Percentiles rank a stretch among this genome's conserved stretches.
phyloP scores from a whole-genome alignment of 2,888 invertebrate genomes.

The Beris chalybata region DNA sequence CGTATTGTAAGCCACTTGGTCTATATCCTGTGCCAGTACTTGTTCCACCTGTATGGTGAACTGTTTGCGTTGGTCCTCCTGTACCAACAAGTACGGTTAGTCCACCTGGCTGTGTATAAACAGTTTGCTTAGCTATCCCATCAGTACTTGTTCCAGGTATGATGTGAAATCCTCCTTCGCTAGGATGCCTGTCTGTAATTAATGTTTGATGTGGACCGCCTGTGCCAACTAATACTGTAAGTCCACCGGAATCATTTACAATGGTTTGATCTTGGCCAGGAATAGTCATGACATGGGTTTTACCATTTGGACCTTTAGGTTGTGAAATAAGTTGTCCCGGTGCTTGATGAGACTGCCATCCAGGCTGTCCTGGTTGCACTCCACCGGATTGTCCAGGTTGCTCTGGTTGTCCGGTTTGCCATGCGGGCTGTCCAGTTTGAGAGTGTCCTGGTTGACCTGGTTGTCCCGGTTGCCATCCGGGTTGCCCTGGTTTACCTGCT shows the following conservation, averaged over 20 bases:
- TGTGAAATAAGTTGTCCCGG: neutral
- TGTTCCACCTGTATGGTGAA: slow-evolving; percentile 33
- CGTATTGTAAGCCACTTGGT: slow-evolving; percentile 21
- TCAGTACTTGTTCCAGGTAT: slow-evolving; percentile 33
- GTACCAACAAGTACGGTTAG: slow-evolving; percentile 41
- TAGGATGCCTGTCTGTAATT: slow-evolving; percentile 36
- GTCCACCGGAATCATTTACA: slow-evolving; percentile 36
- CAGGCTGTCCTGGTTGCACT: slow-evolving; percentile 3
- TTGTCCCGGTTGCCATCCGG: neutral
- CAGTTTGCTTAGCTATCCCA: slow-evolving; percentile 39
- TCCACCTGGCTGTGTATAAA: slow-evolving; percentile 37
- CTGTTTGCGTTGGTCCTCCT: slow-evolving; percentile 41
- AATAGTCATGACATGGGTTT: slow-evolving; percentile 27
- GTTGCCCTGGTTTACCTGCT: neutral
- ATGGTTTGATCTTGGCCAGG: slow-evolving; percentile 38
- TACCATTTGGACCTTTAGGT: slow-evolving; percentile 9
- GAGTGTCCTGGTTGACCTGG: neutral
- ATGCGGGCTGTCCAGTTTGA: slow-evolving; percentile 4
- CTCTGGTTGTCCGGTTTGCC: slow-evolving; percentile 8
- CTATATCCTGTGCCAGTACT: neutral
- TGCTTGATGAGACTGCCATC: neutral
- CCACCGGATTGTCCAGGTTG: neutral
- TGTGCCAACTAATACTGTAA: slow-evolving; percentile 42
- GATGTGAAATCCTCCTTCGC: slow-evolving; percentile 35
- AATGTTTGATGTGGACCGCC: slow-evolving; percentile 42